phyloP scores from a whole-genome alignment of 2,797 vertebrate genomes.

The Pseudochaenichthys georgianus region DNA sequence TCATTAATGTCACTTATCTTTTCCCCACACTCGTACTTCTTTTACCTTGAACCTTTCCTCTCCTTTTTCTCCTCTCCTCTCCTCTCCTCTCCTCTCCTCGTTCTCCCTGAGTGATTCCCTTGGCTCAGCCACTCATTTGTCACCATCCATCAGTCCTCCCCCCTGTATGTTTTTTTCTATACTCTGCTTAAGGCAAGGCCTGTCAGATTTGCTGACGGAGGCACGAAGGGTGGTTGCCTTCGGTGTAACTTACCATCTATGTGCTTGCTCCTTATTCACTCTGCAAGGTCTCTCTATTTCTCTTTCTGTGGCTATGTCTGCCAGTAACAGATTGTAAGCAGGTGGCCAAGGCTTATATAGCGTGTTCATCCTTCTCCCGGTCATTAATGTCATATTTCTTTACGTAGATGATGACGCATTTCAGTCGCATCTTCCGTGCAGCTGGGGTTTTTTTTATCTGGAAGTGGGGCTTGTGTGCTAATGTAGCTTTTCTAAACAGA shows the following conservation, averaged over 20 bases:
- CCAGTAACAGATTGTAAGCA: slow-evolving; percentile 16
- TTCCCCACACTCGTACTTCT: slow-evolving; percentile 6
- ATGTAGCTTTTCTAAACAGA: slow-evolving; percentile 47
- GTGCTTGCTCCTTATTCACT: slow-evolving; percentile 51
- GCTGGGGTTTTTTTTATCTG: slow-evolving; percentile 22
- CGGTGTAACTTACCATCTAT: slow-evolving; percentile 64
- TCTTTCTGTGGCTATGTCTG: not conserved
- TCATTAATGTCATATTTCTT: slow-evolving; percentile 53
- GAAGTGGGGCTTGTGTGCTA: slow-evolving; percentile 37
- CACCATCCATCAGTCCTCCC: slow-evolving; percentile 32
- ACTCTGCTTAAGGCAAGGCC: slow-evolving; percentile 48
- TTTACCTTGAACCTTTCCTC: not conserved
- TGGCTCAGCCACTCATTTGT: slow-evolving; percentile 42
- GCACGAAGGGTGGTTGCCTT: slow-evolving; percentile 61
- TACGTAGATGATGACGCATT: slow-evolving; percentile 60
- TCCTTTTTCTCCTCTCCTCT: slow-evolving; percentile 6
- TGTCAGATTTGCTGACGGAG: slow-evolving; percentile 72
- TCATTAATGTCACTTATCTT: slow-evolving; percentile 49
- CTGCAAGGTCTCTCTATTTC: slow-evolving; percentile 24
- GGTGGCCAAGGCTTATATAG: slow-evolving; percentile 6
- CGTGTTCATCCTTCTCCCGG: slow-evolving; percentile 35
- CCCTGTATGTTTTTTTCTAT: slow-evolving; percentile 36
- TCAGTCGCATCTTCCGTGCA: slow-evolving; percentile 30
- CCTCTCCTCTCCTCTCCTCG: slow-evolving; percentile 9
- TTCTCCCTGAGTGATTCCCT: slow-evolving; percentile 45